A percentile compares a stretch with the other conserved stretches of the same genome.
These are phyloP conservation scores for Cryptotis parvus DNA, from an alignment of 2,113 vertebrate species.

Conservation along the genomic window DNA sequence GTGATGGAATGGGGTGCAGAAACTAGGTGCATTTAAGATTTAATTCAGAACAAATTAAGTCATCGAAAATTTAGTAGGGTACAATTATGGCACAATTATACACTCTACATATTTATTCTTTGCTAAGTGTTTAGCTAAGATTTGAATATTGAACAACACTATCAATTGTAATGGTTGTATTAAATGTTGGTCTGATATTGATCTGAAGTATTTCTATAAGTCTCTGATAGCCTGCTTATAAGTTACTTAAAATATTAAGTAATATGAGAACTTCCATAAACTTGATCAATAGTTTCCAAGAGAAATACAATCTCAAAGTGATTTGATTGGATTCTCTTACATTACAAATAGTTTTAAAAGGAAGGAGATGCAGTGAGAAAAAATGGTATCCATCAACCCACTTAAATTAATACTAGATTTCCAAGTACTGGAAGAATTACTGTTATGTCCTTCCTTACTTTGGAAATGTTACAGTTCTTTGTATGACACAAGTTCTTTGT, in stretches of 20 bases:
- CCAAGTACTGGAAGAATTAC: slow-evolving; percentile 67
- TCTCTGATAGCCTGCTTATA: neutral
- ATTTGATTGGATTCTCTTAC: slow-evolving; percentile 54
- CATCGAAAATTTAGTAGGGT: neutral
- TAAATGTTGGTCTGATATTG: slow-evolving; percentile 14
- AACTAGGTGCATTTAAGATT: too few species aligned
- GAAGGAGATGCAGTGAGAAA: neutral
- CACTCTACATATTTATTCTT: neutral
- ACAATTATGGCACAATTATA: neutral
- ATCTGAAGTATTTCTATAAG: neutral
- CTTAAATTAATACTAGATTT: slow-evolving; percentile 75
- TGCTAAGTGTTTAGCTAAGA: neutral
- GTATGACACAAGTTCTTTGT: slow-evolving; percentile 87
- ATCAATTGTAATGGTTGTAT: neutral
- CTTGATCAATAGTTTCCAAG: slow-evolving; percentile 7
- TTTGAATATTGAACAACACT: neutral
- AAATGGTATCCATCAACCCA: slow-evolving; percentile 58
- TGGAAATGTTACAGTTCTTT: slow-evolving; percentile 88
- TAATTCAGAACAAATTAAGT: too few species aligned
- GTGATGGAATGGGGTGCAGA: too few species aligned
- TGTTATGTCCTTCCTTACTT: slow-evolving; percentile 85
- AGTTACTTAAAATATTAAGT: neutral
- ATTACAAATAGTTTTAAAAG: slow-evolving; percentile 6
- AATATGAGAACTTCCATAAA: slow-evolving; percentile 1
- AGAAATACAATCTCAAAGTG: slow-evolving; percentile 21